These are phyloP conservation scores for Heterodera carotae DNA, from an alignment of 1,140 invertebrate species.

Conservation along the genomic window DNA sequence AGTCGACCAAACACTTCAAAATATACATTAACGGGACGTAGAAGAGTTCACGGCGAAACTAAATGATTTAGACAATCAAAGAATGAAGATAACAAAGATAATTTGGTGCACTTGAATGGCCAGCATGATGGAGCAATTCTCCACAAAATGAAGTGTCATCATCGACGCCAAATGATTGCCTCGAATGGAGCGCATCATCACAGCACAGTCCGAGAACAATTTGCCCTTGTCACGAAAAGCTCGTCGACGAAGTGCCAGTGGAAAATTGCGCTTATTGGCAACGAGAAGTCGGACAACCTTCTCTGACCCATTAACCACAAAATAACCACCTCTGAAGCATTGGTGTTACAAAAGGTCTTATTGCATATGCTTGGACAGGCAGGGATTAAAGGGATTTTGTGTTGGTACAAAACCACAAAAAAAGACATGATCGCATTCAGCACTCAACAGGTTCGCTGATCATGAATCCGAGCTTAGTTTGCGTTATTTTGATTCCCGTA, in stretches of 20 bases:
- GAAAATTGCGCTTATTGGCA: conserved; percentile 61
- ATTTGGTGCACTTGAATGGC: conserved; percentile 49
- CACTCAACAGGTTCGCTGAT: no score
- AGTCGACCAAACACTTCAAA: conserved; percentile 54
- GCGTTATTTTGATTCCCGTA: no score
- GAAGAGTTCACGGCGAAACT: conserved; percentile 63
- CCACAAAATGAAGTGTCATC: conserved; percentile 61
- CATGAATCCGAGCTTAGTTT: no score
- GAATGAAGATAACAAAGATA: not conserved
- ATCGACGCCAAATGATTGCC: conserved; percentile 60
- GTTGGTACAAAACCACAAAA: no score
- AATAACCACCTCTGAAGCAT: conserved; percentile 55
- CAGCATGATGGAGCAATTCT: conserved; percentile 57
- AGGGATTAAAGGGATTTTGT: no score
- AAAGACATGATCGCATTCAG: no score
- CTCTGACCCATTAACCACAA: conserved; percentile 63
- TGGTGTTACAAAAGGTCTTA: not conserved
- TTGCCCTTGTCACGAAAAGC: conserved; percentile 57
- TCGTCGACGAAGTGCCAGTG: conserved; percentile 56
- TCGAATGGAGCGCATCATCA: conserved; percentile 62
- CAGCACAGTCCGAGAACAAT: conserved; percentile 61
- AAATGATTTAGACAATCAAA: conserved; percentile 32
- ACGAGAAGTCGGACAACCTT: conserved; percentile 61
- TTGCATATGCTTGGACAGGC: no score
- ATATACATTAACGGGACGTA: conserved; percentile 64